Conservation (phyloP, 2,113 vertebrate genomes). For the Menidia beryllina region DNA sequence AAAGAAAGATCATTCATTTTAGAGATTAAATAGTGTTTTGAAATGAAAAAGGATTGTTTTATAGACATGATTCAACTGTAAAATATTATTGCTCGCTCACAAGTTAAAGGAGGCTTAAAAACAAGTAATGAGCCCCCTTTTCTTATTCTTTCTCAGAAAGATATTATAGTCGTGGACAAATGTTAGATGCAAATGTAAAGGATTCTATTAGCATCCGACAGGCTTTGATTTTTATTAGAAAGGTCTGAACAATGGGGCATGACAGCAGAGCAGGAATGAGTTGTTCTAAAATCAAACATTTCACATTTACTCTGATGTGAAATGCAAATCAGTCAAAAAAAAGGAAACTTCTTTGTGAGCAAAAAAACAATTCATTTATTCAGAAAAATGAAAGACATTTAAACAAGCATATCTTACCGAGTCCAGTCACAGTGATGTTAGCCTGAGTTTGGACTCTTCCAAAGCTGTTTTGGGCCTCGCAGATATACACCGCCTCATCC, state of each 20-base stretch:
- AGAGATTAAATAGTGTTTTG: neutral
- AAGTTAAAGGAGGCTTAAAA: no score
- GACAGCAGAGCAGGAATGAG: no score
- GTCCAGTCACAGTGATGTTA: constrained; percentile 89
- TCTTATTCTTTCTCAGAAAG: no score
- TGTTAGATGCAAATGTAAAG: no score
- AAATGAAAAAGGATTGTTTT: neutral
- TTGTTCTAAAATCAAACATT: no score
- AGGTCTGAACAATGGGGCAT: no score
- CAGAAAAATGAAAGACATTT: constrained; percentile 13
- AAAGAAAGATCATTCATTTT: neutral
- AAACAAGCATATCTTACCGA: constrained; percentile 83
- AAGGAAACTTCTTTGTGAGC: neutral
- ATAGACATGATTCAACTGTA: neutral
- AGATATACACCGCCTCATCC: constrained; percentile 90
- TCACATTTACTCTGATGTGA: neutral
- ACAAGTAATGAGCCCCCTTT: no score
- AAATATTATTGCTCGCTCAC: no score
- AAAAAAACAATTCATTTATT: neutral
- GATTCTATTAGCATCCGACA: no score
- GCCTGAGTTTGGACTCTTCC: constrained; percentile 87
- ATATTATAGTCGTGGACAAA: no score
- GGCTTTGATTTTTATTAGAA: no score
- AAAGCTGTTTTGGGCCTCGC: constrained; percentile 96
- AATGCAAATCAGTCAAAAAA: no score